Conservation (phyloP, 2,797 vertebrate genomes). For the Hydrophis major region DNA sequence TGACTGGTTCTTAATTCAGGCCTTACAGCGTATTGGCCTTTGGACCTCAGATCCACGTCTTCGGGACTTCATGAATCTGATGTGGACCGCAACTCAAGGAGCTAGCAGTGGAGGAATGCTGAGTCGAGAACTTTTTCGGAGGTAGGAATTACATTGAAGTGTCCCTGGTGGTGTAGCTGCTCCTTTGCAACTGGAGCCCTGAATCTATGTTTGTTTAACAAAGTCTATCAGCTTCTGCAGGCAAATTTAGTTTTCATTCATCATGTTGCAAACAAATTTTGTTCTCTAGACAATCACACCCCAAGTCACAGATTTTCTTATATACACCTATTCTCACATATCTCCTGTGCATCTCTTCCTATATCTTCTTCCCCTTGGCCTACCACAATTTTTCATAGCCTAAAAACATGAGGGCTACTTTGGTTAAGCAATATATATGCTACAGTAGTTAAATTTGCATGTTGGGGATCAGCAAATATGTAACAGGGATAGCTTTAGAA, state of each 20-base stretch:
- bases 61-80: slow-evolving; percentile 78
- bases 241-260: background rate
- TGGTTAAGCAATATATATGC: background rate
- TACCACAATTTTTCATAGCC: background rate
- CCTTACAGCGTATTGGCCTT: slow-evolving; percentile 81
- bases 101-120: slow-evolving; percentile 78
- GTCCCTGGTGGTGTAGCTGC: background rate
- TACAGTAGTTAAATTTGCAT: background rate
- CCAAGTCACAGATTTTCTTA: background rate
- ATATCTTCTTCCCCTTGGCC: background rate
- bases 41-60: slow-evolving; percentile 84
- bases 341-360: background rate
- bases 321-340: background rate
- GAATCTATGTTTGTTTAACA: background rate
- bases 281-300: no score
- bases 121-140: slow-evolving; percentile 83
- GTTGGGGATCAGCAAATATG: background rate
- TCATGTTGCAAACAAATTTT: background rate
- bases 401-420: background rate
- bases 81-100: slow-evolving; percentile 69
- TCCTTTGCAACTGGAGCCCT: background rate
- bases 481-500: background rate
- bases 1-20: slow-evolving; percentile 63
- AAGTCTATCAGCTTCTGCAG: background rate
- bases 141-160: slow-evolving; percentile 65